A percentile compares a stretch with the other conserved stretches of the same genome.
Evolutionary conservation across 2,113 vertebrate species (phyloP).

Genomic region (Fulmarus glacialis): DNA sequence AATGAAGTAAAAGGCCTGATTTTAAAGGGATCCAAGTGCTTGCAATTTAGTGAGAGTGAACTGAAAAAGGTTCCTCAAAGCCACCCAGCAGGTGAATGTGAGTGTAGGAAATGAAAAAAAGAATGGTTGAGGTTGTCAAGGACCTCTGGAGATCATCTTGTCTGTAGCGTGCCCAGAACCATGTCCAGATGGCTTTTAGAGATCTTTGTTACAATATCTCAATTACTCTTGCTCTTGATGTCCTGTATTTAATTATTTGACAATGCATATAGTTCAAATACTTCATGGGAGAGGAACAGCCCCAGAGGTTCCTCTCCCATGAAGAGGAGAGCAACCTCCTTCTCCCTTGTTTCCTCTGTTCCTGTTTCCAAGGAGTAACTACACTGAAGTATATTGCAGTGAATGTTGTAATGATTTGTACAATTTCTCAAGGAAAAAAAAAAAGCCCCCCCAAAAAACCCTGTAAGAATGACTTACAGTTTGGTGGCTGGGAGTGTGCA

Average conservation of each 20-base stretch:
- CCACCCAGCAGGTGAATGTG: background rate
- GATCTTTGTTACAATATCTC: background rate
- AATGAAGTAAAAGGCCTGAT: background rate
- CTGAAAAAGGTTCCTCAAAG: background rate
- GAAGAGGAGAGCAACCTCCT: background rate
- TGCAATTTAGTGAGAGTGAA: background rate
- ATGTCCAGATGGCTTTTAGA: background rate
- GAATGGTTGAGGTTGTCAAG: background rate
- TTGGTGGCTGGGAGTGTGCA: background rate
- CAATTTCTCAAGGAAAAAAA: background rate
- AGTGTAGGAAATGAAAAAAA: background rate
- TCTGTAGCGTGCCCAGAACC: background rate
- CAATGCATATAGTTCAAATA: background rate
- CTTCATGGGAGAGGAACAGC: background rate
- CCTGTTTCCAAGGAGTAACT: background rate
- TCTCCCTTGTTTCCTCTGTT: background rate
- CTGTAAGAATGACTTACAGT: background rate
- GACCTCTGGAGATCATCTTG: background rate
- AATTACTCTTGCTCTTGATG: background rate
- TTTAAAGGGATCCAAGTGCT: background rate
- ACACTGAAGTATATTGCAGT: background rate
- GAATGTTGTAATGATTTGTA: background rate
- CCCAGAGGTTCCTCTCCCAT: background rate
- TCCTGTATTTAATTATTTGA: background rate
- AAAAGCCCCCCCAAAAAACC: accelerated